These are phyloP conservation scores for Zaprionus inermis DNA, from an alignment of 1,140 invertebrate genomes.

Conservation along the genomic window DNA sequence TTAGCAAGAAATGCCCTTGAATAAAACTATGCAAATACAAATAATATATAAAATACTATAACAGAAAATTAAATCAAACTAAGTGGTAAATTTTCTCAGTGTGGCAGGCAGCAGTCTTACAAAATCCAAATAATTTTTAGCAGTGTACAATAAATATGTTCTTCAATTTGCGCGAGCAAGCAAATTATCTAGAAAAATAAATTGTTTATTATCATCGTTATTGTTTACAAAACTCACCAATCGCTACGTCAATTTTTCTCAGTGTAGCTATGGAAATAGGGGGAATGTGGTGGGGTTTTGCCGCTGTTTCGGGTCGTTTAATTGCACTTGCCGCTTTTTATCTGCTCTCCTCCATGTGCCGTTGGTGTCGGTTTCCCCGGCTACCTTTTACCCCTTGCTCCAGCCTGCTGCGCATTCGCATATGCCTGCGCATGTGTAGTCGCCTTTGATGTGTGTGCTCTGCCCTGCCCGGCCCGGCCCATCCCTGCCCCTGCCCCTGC, in stretches of 20 bases:
- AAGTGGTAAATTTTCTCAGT: background rate
- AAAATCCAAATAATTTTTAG: background rate
- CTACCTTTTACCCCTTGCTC: background rate
- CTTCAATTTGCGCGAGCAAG: background rate
- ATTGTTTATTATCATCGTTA: background rate
- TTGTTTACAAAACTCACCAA: background rate
- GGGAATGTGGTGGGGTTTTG: slow-evolving; percentile 22
- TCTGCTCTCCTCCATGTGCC: slow-evolving; percentile 31
- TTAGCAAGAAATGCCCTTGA: background rate
- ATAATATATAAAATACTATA: background rate
- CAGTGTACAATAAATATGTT: background rate
- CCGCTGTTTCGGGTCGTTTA: slow-evolving; percentile 59
- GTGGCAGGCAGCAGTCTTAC: no score
- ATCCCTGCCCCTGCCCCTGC: no score
- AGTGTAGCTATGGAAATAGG: slow-evolving; percentile 10
- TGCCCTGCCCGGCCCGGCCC: background rate
- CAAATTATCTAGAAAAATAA: background rate
- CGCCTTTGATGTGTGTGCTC: slow-evolving; percentile 64
- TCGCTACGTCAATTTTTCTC: background rate
- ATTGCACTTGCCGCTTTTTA: slow-evolving; percentile 78
- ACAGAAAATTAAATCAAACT: background rate
- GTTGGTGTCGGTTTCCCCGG: slow-evolving; percentile 10
- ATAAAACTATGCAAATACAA: background rate
- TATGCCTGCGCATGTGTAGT: slow-evolving; percentile 75
- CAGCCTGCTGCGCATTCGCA: slow-evolving; percentile 2